A percentile compares a stretch with the other conserved stretches of the same genome.
phyloP scores from a whole-genome alignment of 2,113 vertebrate genomes.

The Microtus pennsylvanicus region DNA sequence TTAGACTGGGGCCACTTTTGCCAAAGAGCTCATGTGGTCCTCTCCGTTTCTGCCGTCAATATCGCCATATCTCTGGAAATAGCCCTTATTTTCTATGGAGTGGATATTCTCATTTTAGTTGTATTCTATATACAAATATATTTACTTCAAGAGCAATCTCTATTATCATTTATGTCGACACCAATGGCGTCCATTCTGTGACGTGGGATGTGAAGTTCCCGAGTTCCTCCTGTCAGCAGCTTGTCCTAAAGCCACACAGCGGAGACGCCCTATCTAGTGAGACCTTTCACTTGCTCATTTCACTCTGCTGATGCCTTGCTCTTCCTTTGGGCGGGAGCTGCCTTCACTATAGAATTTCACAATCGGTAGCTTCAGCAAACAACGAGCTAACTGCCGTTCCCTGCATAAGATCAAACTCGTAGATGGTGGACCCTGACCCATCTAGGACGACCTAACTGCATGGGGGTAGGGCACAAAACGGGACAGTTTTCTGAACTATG shows the following conservation, averaged over 20 bases:
- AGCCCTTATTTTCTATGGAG: neutral
- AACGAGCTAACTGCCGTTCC: too few species aligned
- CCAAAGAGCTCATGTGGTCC: neutral
- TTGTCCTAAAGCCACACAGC: neutral
- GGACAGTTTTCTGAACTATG: neutral
- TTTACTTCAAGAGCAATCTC: neutral
- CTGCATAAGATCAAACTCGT: too few species aligned
- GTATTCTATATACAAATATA: neutral
- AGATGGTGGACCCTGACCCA: too few species aligned
- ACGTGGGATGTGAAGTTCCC: neutral
- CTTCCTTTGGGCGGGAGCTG: neutral
- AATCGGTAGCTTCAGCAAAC: too few species aligned
- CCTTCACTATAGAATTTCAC: too few species aligned
- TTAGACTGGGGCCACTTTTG: too few species aligned
- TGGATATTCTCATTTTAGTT: neutral
- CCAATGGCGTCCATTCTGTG: neutral
- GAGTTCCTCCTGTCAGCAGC: neutral
- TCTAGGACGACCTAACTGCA: too few species aligned
- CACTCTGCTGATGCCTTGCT: neutral
- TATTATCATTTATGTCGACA: neutral
- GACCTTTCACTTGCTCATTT: too few species aligned
- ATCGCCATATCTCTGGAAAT: neutral
- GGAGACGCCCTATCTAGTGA: neutral
- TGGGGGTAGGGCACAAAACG: too few species aligned
- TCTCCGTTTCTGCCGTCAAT: neutral